phyloP scores from a whole-genome alignment of 64 coral and sea anemone species.

The Montipora efflorescens region DNA sequence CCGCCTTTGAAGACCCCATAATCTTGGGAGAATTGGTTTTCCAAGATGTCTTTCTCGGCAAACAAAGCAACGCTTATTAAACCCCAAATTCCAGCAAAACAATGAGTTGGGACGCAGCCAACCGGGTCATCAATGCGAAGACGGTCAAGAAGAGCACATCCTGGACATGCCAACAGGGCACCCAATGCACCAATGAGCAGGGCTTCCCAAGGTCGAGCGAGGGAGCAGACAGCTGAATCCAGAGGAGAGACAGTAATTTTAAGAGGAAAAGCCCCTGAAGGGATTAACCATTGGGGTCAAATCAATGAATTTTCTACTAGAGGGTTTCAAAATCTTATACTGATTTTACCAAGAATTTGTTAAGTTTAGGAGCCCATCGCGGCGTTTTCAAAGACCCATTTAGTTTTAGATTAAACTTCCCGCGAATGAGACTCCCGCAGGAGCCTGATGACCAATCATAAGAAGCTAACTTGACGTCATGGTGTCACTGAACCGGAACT shows the following conservation, averaged over 20 bases:
- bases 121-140: conserved; percentile 91
- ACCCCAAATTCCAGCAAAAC: conserved; percentile 80
- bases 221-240: conserved; percentile 72
- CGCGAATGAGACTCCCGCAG: too few relatives aligned
- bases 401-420: too few relatives aligned
- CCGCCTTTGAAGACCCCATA: conserved; percentile 87
- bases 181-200: conserved; percentile 78
- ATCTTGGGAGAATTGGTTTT: conserved; percentile 54
- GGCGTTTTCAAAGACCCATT: too few relatives aligned
- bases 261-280: too few relatives aligned
- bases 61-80: conserved; percentile 74
- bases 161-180: conserved; percentile 55
- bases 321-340: too few relatives aligned
- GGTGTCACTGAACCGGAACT: too few relatives aligned
- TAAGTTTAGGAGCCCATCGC: too few relatives aligned
- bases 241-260: not conserved
- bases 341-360: too few relatives aligned
- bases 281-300: too few relatives aligned
- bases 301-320: too few relatives aligned
- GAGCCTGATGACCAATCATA: too few relatives aligned
- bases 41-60: conserved; percentile 57
- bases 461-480: too few relatives aligned
- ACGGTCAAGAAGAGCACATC: conserved; percentile 53
- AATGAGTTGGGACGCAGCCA: conserved; percentile 64
- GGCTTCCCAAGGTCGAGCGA: conserved; percentile 73